These are phyloP conservation scores for Andrena bicolor DNA, from an alignment of 2,888 invertebrate species.

Conservation along the genomic window DNA sequence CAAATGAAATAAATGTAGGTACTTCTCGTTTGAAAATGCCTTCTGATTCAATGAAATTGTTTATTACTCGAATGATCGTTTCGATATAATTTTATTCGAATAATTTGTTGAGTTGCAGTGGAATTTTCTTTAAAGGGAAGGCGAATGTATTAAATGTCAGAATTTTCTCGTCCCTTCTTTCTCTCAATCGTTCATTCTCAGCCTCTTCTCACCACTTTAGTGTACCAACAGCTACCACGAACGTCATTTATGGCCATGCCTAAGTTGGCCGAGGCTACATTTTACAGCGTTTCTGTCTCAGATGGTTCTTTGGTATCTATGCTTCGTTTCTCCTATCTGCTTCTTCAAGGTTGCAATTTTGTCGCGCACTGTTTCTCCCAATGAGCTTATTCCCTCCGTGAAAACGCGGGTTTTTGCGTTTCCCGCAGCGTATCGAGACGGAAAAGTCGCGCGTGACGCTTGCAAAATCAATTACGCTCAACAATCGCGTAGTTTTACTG, in stretches of 20 bases:
- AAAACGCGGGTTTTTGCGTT: slow-evolving; percentile 28
- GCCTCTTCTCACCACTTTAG: slow-evolving; percentile 41
- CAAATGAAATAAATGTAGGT: too few species aligned
- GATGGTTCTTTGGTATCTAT: slow-evolving; percentile 77
- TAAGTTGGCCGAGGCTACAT: slow-evolving; percentile 84
- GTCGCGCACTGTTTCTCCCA: slow-evolving; percentile 59
- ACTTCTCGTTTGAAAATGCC: too few species aligned
- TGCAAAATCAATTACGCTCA: slow-evolving; percentile 19
- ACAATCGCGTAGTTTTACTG: not conserved
- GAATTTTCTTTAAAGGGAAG: not conserved
- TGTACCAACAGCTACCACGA: slow-evolving; percentile 67
- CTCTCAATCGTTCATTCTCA: slow-evolving; percentile 51
- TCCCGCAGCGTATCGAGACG: slow-evolving; percentile 1
- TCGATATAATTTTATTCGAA: too few species aligned
- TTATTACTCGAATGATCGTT: too few species aligned
- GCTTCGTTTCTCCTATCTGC: slow-evolving; percentile 77
- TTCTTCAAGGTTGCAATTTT: slow-evolving; percentile 75
- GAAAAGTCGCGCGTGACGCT: slow-evolving; percentile 24
- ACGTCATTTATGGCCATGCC: slow-evolving; percentile 80
- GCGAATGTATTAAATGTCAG: not conserved
- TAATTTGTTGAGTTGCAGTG: not conserved
- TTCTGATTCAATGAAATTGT: too few species aligned
- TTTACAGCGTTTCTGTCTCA: slow-evolving; percentile 81
- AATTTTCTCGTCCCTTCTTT: slow-evolving; percentile 34
- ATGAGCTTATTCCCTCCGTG: slow-evolving; percentile 43